These are phyloP conservation scores for Candoia aspera DNA, from an alignment of 2,113 vertebrate species.

Conservation along the genomic window DNA sequence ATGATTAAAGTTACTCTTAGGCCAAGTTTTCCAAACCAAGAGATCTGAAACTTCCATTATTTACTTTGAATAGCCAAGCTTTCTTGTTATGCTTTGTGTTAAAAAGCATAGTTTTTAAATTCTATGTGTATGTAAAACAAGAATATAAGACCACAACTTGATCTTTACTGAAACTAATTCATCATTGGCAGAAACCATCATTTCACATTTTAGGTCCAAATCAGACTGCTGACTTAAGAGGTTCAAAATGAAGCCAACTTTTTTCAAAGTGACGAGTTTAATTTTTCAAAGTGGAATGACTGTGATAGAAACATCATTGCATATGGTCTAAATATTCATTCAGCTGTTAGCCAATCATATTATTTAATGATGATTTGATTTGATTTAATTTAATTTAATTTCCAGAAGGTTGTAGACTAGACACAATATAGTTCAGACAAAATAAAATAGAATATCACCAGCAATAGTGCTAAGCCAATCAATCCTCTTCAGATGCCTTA, in stretches of 20 bases:
- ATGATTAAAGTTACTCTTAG: not conserved
- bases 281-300: not conserved
- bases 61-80: too few species aligned
- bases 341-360: not conserved
- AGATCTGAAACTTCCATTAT: too few species aligned
- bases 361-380: not conserved
- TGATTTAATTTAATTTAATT: not conserved
- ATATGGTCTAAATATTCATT: not conserved
- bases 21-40: not conserved
- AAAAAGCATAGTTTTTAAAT: too few species aligned
- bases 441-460: not conserved
- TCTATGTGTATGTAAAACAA: too few species aligned
- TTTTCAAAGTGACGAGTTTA: not conserved
- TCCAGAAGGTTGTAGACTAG: not conserved
- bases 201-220: not conserved
- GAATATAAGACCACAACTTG: too few species aligned
- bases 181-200: not conserved
- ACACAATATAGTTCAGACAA: not conserved
- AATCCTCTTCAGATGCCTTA: not conserved
- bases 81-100: too few species aligned
- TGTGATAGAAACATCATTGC: not conserved
- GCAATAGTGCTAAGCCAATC: not conserved
- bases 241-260: not conserved
- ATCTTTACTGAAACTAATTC: not conserved
- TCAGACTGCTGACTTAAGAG: not conserved